Conservation (phyloP, 1,140 invertebrate genomes). For the Drosophila erecta region DNA sequence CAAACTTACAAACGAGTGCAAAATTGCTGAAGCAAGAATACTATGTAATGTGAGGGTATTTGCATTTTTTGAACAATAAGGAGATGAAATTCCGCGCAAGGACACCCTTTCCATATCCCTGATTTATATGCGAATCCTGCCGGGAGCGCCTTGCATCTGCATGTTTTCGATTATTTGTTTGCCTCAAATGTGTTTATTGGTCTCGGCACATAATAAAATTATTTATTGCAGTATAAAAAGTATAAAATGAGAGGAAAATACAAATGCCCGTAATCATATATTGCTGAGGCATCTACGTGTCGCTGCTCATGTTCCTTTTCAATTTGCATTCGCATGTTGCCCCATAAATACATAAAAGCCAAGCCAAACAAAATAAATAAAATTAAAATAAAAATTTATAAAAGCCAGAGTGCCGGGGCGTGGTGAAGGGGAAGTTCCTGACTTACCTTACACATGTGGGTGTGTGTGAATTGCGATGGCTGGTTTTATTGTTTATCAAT, state of each 20-base stretch:
- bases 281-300: conserved; percentile 28
- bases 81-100: background rate
- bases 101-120: conserved; percentile 26
- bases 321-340: conserved; percentile 73
- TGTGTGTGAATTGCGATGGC: conserved; percentile 31
- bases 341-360: conserved; percentile 67
- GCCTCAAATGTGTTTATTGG: conserved; percentile 71
- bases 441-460: conserved; percentile 13
- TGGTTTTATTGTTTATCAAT: conserved; percentile 81
- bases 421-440: background rate
- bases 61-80: too few species aligned
- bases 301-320: conserved; percentile 51
- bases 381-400: conserved; percentile 80
- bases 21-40: too few species aligned
- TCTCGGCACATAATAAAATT: conserved; percentile 78
- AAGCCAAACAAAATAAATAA: conserved; percentile 69
- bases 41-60: too few species aligned
- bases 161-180: conserved; percentile 70
- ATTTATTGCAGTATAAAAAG: conserved; percentile 80
- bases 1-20: too few species aligned
- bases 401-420: conserved; percentile 30
- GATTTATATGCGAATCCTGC: conserved; percentile 66
- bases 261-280: conserved; percentile 69
- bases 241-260: conserved; percentile 26
- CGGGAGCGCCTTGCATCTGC: conserved; percentile 22